A percentile compares a stretch with the other conserved stretches of the same genome.
Evolutionary conservation across 2,797 vertebrate genomes (phyloP).

Genomic region (Notoglanidium macrostoma): DNA sequence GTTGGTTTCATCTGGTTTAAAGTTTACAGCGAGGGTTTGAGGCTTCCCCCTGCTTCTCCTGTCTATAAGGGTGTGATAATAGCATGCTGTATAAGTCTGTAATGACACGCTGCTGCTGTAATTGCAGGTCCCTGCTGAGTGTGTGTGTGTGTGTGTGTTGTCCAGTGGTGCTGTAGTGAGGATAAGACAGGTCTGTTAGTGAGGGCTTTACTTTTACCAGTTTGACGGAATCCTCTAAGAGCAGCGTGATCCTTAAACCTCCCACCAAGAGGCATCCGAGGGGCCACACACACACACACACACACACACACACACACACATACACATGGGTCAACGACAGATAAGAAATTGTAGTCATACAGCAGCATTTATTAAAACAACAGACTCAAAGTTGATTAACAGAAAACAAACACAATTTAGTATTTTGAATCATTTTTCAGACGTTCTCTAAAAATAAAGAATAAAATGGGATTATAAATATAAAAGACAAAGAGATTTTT

Average conservation of each 20-base stretch:
- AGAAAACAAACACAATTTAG: neutral
- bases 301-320: conserved; percentile 32
- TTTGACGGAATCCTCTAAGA: conserved; percentile 60
- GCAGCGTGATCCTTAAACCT: conserved; percentile 61
- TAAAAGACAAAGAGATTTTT: neutral
- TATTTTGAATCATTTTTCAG: neutral
- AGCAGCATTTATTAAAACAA: neutral
- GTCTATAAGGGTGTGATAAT: conserved; percentile 72
- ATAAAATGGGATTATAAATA: neutral
- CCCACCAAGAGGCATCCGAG: conserved; percentile 58
- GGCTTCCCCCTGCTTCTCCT: conserved; percentile 25
- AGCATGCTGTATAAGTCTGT: conserved; percentile 70
- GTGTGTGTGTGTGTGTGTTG: conserved; percentile 47
- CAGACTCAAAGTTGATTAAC: neutral
- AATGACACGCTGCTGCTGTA: conserved; percentile 75
- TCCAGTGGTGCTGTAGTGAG: conserved; percentile 46
- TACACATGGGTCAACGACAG: neutral
- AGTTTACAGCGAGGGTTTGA: conserved; percentile 1
- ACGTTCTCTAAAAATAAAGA: neutral
- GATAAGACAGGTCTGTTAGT: conserved; percentile 58
- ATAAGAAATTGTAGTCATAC: neutral
- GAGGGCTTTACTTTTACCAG: conserved; percentile 56
- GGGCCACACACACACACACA: conserved; percentile 37
- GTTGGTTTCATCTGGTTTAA: neutral
- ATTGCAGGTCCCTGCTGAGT: conserved; percentile 73